Evolutionary conservation across 1,140 invertebrate species (phyloP), one percentile per base, ranked within the genome.

Genomic region (Glomeris maerens): DNA sequence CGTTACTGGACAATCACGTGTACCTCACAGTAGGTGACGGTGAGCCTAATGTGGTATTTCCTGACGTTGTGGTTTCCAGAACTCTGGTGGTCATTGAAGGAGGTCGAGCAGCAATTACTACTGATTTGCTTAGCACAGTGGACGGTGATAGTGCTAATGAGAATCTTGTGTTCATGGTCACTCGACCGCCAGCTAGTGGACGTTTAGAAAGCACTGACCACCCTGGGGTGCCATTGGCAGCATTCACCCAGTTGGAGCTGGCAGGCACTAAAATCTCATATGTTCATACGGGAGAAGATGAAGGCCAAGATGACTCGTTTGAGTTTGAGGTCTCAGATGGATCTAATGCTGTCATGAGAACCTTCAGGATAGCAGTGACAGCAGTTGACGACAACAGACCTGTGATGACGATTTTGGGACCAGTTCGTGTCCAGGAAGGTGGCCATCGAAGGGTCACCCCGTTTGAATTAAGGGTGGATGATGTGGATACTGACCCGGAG

Each of bases 241-340:
- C 55, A 2, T 71, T 71, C 55, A 66, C 66, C 2, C 66, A 68
- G 44, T 50, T 68, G 4, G 61, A 71, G 44, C 52, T 71, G 25
- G 66, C 64, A 2, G 68, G 62, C 1, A 67, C 61, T 50, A 66
- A 66, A 52, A 62, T 71, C 20, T 55, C 57, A 3, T 71, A 71
- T 53, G 58, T 66, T 1, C 66, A 70, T 55, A 60, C 55, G 29
- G 55, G 57, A 10, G 53, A 62, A 10, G 64, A 66, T 54, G 68
- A 70, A 58, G 60, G 63, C 10, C 66, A 66, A 55, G 62, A 65
- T 58, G 69, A 71, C 53, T 61, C 60, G 40, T 70, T 71, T 55
- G 65, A 69, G 52, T 69, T 71, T 54, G 68, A 69, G 54, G 67
- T 69, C 4, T 66, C 63, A 0, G 68, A 69, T 54, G 65, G 66